A percentile compares a stretch with the other conserved stretches of the same genome.
Evolutionary conservation across 2,888 invertebrate genomes (phyloP).

Genomic region (Tanytarsus gracilentus): DNA sequence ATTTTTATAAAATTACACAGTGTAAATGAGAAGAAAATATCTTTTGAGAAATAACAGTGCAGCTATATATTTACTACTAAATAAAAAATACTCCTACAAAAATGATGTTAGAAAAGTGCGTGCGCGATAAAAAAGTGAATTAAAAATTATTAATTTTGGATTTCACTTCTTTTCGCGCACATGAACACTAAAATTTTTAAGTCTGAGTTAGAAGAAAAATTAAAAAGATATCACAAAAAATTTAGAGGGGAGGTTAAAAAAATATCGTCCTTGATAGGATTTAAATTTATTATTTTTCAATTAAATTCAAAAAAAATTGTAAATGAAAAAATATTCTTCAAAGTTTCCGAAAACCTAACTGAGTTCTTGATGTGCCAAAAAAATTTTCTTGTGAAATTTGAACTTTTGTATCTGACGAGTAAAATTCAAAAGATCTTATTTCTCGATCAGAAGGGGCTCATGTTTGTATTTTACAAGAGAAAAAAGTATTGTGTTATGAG

Average conservation of each 20-base stretch:
- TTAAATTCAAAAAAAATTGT: background rate
- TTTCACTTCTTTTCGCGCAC: no score
- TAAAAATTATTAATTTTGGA: no score
- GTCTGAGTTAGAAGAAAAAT: background rate
- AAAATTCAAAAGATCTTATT: background rate
- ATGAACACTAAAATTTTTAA: no score
- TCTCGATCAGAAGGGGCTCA: conserved; percentile 17
- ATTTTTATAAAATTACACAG: background rate
- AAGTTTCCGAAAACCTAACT: background rate
- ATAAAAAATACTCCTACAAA: no score
- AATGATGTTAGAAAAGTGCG: no score
- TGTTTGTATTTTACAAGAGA: conserved; percentile 1
- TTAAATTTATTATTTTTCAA: background rate
- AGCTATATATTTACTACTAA: conserved; percentile 22
- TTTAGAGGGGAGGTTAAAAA: background rate
- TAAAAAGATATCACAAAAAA: background rate
- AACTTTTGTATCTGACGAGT: background rate
- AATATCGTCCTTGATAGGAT: conserved; percentile 21
- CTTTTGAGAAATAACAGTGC: conserved; percentile 16
- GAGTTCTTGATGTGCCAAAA: background rate
- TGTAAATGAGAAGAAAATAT: background rate
- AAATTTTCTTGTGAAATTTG: conserved; percentile 5
- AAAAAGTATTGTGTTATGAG: no score
- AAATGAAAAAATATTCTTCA: background rate
- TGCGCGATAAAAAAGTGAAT: no score